phyloP scores from a whole-genome alignment of 1,140 invertebrate species.

The Drosophila tsacasi region DNA sequence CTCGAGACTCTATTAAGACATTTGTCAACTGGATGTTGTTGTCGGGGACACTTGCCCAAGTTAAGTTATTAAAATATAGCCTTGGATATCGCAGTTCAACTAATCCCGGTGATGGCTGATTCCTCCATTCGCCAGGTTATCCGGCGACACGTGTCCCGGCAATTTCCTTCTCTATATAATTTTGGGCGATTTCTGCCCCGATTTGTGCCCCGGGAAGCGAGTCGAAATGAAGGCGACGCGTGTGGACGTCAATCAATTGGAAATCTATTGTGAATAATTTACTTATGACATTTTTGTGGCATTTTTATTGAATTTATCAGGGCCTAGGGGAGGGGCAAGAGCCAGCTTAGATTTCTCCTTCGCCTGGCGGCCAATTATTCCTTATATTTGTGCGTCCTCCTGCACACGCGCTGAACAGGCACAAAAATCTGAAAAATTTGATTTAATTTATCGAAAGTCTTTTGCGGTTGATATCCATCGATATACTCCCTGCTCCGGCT shows the following conservation, averaged over 20 bases:
- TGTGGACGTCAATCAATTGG: constrained; percentile 74
- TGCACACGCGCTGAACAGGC: constrained; percentile 71
- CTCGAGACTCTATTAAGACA: constrained; percentile 69
- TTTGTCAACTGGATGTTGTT: constrained; percentile 63
- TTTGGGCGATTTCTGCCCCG: constrained; percentile 46
- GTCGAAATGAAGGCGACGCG: constrained; percentile 71
- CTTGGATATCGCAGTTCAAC: constrained; percentile 11
- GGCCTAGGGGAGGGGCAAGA: not conserved
- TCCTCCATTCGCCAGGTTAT: constrained; percentile 9
- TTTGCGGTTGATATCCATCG: constrained; percentile 38
- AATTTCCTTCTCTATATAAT: constrained; percentile 57
- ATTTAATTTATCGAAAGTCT: constrained; percentile 76
- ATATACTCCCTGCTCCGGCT: constrained; percentile 26
- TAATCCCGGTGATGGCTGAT: constrained; percentile 20
- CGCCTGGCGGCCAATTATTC: constrained; percentile 23
- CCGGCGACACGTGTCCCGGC: constrained; percentile 59
- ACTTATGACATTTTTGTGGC: constrained; percentile 71
- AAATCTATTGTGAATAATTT: constrained; percentile 78
- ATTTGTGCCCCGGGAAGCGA: constrained; percentile 64
- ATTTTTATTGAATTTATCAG: constrained; percentile 67
- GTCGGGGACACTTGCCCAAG: constrained; percentile 66
- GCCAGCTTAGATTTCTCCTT: constrained; percentile 7
- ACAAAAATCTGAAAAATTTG: constrained; percentile 72
- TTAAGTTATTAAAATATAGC: constrained; percentile 68
- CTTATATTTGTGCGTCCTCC: constrained; percentile 30